phyloP scores from a whole-genome alignment of 1,140 invertebrate genomes.

The Pogonomyrmex californicus region DNA sequence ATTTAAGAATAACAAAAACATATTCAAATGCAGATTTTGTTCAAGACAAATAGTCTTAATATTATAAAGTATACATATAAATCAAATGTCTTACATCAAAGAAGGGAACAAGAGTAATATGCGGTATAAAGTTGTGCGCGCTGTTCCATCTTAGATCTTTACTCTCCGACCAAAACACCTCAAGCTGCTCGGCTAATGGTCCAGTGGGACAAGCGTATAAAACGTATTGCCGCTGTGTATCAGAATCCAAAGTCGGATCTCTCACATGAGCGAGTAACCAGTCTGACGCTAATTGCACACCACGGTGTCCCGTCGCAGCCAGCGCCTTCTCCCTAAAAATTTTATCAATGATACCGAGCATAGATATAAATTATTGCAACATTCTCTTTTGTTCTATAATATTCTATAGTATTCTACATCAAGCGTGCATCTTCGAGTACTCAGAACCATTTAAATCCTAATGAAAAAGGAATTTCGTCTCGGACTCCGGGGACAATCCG shows the following conservation, averaged over 20 bases:
- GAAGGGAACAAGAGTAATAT: conserved; percentile 95
- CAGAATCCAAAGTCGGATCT: conserved; percentile 92
- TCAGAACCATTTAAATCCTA: neutral
- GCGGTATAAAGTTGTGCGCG: conserved; percentile 95
- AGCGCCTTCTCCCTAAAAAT: conserved; percentile 93
- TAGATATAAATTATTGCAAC: neutral
- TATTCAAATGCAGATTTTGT: neutral
- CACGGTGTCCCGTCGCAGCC: conserved; percentile 95
- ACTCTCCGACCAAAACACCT: conserved; percentile 94
- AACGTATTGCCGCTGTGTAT: conserved; percentile 93
- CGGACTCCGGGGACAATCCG: neutral
- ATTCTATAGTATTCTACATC: too few species aligned
- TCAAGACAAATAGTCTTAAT: neutral
- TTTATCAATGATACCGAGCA: neutral
- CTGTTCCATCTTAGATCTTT: conserved; percentile 93
- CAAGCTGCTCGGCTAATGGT: conserved; percentile 90
- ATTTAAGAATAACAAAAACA: neutral
- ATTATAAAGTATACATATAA: neutral
- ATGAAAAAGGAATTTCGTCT: too few species aligned
- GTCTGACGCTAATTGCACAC: conserved; percentile 95
- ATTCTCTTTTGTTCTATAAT: neutral
- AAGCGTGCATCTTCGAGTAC: neutral
- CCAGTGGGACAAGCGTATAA: conserved; percentile 95
- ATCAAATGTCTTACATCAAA: conserved; percentile 90
- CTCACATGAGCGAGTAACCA: conserved; percentile 96